These are phyloP conservation scores for Mus spicilegus DNA, from an alignment of 2,113 vertebrate genomes.

Conservation along the genomic window DNA sequence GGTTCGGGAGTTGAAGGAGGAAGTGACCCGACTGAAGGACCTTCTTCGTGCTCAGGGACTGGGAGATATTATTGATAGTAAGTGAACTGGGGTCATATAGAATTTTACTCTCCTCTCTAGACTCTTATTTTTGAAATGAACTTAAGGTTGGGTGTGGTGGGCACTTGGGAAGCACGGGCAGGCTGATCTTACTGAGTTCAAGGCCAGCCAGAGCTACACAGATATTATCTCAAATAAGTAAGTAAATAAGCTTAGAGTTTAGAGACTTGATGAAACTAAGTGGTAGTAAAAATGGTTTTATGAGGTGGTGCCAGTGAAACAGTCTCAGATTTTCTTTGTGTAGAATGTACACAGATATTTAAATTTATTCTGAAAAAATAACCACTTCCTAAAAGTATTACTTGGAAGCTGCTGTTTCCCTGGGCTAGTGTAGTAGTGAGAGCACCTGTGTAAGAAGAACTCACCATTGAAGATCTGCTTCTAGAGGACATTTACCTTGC, in stretches of 20 bases:
- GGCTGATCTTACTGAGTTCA: background rate
- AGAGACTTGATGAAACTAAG: background rate
- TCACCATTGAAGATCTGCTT: background rate
- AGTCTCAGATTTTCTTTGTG: conserved; percentile 8
- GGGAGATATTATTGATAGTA: conserved; percentile 99
- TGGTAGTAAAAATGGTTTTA: background rate
- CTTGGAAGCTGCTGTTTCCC: conserved; percentile 41
- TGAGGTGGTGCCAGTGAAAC: background rate
- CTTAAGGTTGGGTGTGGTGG: background rate
- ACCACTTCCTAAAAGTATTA: conserved; percentile 30
- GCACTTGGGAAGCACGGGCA: background rate
- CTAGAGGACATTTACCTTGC: background rate
- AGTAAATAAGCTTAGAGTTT: background rate
- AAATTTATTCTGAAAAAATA: conserved; percentile 36
- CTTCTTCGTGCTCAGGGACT: conserved; percentile 97
- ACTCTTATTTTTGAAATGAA: background rate
- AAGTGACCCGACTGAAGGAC: conserved; percentile 96
- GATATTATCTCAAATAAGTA: background rate
- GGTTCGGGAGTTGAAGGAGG: conserved; percentile 98
- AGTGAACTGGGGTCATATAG: conserved; percentile 83
- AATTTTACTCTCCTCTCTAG: background rate
- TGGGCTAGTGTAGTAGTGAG: background rate
- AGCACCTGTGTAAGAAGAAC: background rate
- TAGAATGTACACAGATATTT: background rate
- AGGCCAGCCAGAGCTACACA: background rate